A percentile compares a stretch with the other conserved stretches of the same genome.
Conservation (phyloP, 2,113 vertebrate species). For the Oncorhynchus mykiss region DNA sequence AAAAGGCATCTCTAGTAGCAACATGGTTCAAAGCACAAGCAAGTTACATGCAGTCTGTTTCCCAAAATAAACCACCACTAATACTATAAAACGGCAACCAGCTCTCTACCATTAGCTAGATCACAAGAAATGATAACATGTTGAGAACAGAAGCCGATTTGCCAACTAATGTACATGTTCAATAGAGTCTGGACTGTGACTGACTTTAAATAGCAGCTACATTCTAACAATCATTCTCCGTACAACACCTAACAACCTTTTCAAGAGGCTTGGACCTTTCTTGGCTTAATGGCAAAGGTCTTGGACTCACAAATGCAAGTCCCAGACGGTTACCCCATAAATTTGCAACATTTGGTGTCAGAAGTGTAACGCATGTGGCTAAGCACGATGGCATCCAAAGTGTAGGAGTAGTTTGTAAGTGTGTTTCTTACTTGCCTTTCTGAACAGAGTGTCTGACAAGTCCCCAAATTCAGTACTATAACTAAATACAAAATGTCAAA, state of each 20-base stretch:
- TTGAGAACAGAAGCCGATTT: not conserved
- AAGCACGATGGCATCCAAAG: not conserved
- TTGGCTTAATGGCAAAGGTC: too few relatives aligned
- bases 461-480: too few relatives aligned
- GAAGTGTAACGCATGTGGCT: too few relatives aligned
- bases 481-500: not conserved
- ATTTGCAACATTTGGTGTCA: too few relatives aligned
- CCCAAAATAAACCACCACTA: conserved; percentile 32
- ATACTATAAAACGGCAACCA: not conserved
- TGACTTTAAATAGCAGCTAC: too few relatives aligned
- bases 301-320: too few relatives aligned
- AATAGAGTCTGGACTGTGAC: not conserved
- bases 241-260: too few relatives aligned
- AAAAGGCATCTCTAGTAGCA: conserved; percentile 16
- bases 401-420: not conserved
- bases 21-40: conserved; percentile 32
- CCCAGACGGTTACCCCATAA: too few relatives aligned
- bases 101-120: not conserved
- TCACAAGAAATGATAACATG: not conserved
- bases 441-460: too few relatives aligned
- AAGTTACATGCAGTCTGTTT: conserved; percentile 14
- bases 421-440: conserved; percentile 22
- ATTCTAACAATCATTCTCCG: not conserved
- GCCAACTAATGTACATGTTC: not conserved
- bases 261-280: too few relatives aligned